phyloP scores from a whole-genome alignment of 2,113 vertebrate species.

The Chauna torquata region DNA sequence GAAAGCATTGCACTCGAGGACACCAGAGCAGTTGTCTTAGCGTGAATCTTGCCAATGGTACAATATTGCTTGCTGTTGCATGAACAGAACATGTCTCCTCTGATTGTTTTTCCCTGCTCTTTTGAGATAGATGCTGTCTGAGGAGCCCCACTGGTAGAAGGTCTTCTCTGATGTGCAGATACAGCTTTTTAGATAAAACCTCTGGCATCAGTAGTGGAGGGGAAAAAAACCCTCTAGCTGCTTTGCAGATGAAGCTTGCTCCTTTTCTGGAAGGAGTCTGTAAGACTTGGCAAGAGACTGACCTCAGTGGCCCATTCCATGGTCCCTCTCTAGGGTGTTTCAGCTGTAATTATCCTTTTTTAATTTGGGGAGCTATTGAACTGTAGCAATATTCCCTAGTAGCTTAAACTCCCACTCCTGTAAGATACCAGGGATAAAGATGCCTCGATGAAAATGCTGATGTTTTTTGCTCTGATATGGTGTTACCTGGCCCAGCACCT shows the following conservation, averaged over 20 bases:
- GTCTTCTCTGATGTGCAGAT: slow-evolving; percentile 17
- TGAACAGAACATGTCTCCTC: slow-evolving; percentile 66
- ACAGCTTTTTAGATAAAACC: not conserved
- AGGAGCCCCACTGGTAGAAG: slow-evolving; percentile 1
- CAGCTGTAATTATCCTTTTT: not conserved
- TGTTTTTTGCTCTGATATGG: not conserved
- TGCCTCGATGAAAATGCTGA: not conserved
- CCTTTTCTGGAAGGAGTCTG: not conserved
- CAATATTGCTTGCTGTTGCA: slow-evolving; percentile 69
- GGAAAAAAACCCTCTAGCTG: not conserved
- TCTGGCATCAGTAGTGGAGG: not conserved
- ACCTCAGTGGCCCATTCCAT: not conserved
- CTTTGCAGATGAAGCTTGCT: not conserved
- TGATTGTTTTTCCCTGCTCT: slow-evolving; percentile 67
- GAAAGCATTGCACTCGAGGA: not conserved
- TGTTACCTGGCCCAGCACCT: not conserved
- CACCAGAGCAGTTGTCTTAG: slow-evolving; percentile 30
- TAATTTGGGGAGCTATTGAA: not conserved
- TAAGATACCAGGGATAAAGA: not conserved
- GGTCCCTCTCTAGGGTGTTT: not conserved
- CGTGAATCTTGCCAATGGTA: slow-evolving; percentile 42
- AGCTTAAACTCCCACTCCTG: not conserved
- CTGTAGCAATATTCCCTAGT: not conserved
- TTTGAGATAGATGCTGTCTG: slow-evolving; percentile 30
- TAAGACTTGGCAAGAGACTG: not conserved